These are phyloP conservation scores for Aphis craccivora DNA, from an alignment of 1,140 invertebrate species.

Conservation along the genomic window DNA sequence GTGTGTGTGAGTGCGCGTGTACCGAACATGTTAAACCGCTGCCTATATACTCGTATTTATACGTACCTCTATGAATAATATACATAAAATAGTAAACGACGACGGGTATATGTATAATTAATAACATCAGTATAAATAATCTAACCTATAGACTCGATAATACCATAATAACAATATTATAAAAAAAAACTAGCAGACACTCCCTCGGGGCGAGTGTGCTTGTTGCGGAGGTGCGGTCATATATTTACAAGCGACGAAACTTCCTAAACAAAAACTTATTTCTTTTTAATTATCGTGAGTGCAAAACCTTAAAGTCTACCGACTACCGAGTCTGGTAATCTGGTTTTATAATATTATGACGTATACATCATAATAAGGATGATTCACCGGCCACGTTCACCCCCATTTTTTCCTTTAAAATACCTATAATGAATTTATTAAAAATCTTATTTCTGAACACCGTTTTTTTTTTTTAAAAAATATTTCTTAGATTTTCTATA, in stretches of 20 bases:
- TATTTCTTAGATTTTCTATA: neutral
- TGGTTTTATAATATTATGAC: neutral
- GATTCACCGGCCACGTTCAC: neutral
- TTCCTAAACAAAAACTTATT: neutral
- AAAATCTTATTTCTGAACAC: neutral
- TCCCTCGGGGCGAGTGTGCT: neutral
- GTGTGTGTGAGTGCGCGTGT: neutral
- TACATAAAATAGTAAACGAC: conserved; percentile 25
- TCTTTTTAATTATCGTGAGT: neutral
- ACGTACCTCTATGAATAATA: neutral
- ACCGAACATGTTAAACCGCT: neutral
- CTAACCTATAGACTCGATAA: neutral
- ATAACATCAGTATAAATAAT: conserved; percentile 13
- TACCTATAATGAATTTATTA: too few species aligned
- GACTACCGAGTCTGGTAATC: neutral
- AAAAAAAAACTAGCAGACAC: conserved; percentile 9
- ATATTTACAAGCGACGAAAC: neutral
- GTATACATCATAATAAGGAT: neutral
- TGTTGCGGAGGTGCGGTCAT: neutral
- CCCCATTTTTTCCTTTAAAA: neutral
- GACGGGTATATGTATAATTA: conserved; percentile 13
- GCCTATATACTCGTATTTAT: neutral
- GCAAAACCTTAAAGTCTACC: neutral
- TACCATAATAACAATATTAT: neutral
- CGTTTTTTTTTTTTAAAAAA: neutral